Evolutionary conservation across 2,113 vertebrate species (phyloP).

Genomic region (Corvus cornix): DNA sequence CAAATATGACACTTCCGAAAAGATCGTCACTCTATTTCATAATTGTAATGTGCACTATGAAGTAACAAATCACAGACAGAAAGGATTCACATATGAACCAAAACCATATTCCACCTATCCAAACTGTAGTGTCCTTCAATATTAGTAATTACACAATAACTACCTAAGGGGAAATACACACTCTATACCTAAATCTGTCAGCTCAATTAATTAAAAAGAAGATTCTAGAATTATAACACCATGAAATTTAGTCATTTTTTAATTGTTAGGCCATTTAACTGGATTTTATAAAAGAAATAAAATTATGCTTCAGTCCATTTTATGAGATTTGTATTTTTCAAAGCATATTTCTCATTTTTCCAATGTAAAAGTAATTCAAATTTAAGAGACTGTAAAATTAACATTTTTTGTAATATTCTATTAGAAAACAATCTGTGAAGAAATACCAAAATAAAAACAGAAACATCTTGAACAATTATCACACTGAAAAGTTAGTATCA

Average conservation of each 20-base stretch:
- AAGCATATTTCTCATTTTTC: slow-evolving; percentile 34
- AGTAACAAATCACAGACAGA: not conserved
- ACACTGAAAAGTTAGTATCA: not conserved
- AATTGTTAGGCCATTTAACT: slow-evolving; percentile 61
- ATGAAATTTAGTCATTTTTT: slow-evolving; percentile 76
- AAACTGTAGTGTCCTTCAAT: slow-evolving; percentile 83
- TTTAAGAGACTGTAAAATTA: slow-evolving; percentile 40
- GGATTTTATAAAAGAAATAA: slow-evolving; percentile 43
- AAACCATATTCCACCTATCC: slow-evolving; percentile 76
- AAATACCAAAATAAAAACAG: slow-evolving; percentile 29
- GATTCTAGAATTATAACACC: slow-evolving; percentile 83
- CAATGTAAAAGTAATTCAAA: slow-evolving; percentile 30
- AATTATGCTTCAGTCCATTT: slow-evolving; percentile 37
- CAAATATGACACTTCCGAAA: not conserved
- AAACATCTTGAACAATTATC: not conserved
- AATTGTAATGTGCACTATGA: not conserved
- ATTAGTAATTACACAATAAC: slow-evolving; percentile 83
- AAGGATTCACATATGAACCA: not conserved
- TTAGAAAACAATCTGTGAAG: slow-evolving; percentile 44
- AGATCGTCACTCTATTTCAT: not conserved
- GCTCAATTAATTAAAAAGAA: slow-evolving; percentile 90
- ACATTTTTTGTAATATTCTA: slow-evolving; percentile 40
- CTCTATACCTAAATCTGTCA: slow-evolving; percentile 83
- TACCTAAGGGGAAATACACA: slow-evolving; percentile 83
- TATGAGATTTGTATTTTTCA: slow-evolving; percentile 61